Evolutionary conservation across 1,140 invertebrate genomes (phyloP).

Genomic region (Macrosteles quadrilineatus): DNA sequence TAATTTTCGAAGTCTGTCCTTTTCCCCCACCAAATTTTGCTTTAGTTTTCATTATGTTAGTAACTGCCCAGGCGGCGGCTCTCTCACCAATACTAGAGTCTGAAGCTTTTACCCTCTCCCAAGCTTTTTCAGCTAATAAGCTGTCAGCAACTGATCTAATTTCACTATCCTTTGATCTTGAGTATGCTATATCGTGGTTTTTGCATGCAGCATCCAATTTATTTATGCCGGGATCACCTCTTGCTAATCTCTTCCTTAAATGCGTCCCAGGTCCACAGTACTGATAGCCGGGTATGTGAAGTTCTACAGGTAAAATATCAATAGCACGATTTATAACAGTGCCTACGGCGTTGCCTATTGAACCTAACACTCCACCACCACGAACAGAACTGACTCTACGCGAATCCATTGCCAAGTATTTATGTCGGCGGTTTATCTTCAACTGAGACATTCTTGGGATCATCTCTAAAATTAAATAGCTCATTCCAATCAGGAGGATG

Average conservation of each 20-base stretch:
- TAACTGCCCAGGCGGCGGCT: slow-evolving; percentile 44
- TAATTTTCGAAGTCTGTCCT: background rate
- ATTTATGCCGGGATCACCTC: slow-evolving; percentile 52
- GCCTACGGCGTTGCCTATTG: background rate
- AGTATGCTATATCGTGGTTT: slow-evolving; percentile 53
- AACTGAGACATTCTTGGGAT: background rate
- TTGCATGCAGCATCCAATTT: slow-evolving; percentile 51
- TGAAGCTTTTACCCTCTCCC: slow-evolving; percentile 47
- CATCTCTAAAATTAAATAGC: background rate
- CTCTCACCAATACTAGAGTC: slow-evolving; percentile 48
- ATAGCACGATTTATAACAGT: slow-evolving; percentile 40
- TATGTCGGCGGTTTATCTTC: background rate
- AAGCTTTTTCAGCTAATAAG: slow-evolving; percentile 48
- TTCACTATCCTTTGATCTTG: slow-evolving; percentile 44
- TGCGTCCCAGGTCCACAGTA: slow-evolving; percentile 55
- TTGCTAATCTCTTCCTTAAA: slow-evolving; percentile 47
- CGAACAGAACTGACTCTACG: background rate
- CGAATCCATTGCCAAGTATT: background rate
- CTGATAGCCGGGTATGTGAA: slow-evolving; percentile 53
- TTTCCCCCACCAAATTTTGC: slow-evolving; percentile 41
- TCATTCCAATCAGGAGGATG: background rate
- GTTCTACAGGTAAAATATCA: slow-evolving; percentile 51
- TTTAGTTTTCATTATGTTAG: slow-evolving; percentile 47
- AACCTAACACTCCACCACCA: background rate
- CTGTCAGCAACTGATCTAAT: slow-evolving; percentile 50